These are phyloP conservation scores for Antechinus stuartii DNA, from an alignment of 2,113 vertebrate species.

Conservation along the genomic window DNA sequence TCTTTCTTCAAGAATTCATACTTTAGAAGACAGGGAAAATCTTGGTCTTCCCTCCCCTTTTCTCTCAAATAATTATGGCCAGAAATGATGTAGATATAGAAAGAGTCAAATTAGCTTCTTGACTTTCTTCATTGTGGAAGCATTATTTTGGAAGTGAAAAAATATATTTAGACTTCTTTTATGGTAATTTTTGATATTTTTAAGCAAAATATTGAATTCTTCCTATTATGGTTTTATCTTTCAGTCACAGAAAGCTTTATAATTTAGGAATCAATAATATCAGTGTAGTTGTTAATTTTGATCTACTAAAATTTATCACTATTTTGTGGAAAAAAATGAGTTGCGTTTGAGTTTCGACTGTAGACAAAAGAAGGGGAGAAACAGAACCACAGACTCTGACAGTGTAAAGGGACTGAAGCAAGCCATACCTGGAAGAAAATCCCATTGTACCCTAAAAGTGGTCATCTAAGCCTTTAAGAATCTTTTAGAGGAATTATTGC, in stretches of 20 bases:
- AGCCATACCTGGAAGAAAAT: neutral
- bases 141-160: neutral
- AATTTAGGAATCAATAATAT: constrained; percentile 2
- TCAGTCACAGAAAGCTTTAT: constrained; percentile 1
- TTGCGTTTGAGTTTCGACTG: neutral
- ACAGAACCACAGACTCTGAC: neutral
- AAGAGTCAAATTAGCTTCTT: constrained; percentile 8
- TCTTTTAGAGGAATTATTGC: neutral
- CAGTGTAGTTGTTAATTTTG: constrained; percentile 13
- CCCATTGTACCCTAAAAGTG: neutral
- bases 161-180: neutral
- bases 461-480: neutral
- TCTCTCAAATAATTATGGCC: neutral
- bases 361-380: neutral
- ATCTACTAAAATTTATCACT: neutral
- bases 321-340: constrained; percentile 24
- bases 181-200: constrained; percentile 31
- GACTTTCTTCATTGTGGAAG: neutral
- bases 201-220: constrained; percentile 31
- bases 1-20: constrained; percentile 5
- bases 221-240: constrained; percentile 2
- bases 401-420: neutral
- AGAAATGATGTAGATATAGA: neutral
- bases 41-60: neutral
- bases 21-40: neutral